Base-by-base conservation (phyloP, 1,140 invertebrate species). In the Plodia interpunctella region DNA sequence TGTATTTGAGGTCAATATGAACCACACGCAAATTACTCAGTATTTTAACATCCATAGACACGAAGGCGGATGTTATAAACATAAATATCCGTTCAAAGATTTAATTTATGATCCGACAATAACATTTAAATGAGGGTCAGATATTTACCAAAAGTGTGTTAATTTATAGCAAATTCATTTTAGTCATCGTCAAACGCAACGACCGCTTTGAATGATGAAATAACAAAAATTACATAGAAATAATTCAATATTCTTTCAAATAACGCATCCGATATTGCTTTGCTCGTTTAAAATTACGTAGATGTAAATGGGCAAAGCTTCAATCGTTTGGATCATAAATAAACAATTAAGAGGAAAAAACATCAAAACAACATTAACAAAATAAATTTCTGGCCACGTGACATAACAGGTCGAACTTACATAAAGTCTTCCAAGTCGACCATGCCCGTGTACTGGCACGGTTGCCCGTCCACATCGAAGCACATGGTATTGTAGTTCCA, bases 351-450 rank as follows among this genome's bases (percentile, higher is more conserved):
- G 15, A 15, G 38, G 38, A 44, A 44, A 44, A 10, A 44, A 44
- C 38, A 44, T 44, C n/a, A 44, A 44, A 44, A 44, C 38, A 44
- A 44, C 15, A 44, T 44, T 44, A 44, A n/a, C n/a, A n/a, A 15
- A 17, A 0, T 15, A 38, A 5, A n/a, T 5, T n/a, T 44, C 38
- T 15, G 0, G 38, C 38, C 38, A 44, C 38, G 38, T 44, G 38
- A 63, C 9, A 49, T 55, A 18, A 28, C n/a, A 49, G 30, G 28
- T 11, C 10, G 19, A 17, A 85, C 93, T 93, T 88, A 94, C 93
- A 94, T 93, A 76, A 94, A 93, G 82, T 94, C 93, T 75, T 94
- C 93, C 55, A 94, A 91, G 76, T 94, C 93, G 49, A 93, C 91
- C 52, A 92, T 88, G 65, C 91, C 87, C 1, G 91, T 90, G 64